Evolutionary conservation across 2,888 invertebrate species (phyloP), one percentile per base, ranked within the genome.

Genomic region (Nesidiocoris tenuis): DNA sequence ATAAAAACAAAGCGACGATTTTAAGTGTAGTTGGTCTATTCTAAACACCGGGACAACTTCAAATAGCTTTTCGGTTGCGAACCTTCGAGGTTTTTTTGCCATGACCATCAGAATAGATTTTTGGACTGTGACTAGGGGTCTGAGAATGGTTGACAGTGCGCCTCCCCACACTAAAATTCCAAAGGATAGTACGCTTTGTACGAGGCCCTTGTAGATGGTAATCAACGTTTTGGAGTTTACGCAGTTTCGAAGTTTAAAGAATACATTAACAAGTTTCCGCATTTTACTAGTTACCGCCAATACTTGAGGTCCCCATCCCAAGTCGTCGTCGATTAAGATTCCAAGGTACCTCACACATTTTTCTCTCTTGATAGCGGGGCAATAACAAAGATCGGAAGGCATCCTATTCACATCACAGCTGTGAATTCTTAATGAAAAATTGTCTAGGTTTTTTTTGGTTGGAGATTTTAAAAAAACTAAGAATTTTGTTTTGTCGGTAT

Each of bases 401-500:
- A n/a, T n/a, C n/a, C n/a, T n/a, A n/a, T n/a, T n/a, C n/a, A 23
- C 57, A 17, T 39, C 61, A 55, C 68, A 77, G 56, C 18, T 23
- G 25, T 66, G 59, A 56, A 59, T 55, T 18, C 57, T 55, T 18
- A 59, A 17, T n/a, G n/a, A n/a, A 23, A 3, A 5, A 18, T 57
- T 56, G 7, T 23, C 7, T 5, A 68, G 5, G 24, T 68, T 5
- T 5, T 19, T 12, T 16, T 22, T 56, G 21, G 17, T 68, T 5
- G 56, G 59, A 7, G 70, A 59, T 59, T 71, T 22, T 2, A 59
- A 71, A 12, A 39, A 24, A 24, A 75, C 64, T 5, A 75, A 55
- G 57, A 63, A 74, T 24, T 77, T 77, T 18, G 77, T 75, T 68
- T 75, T 75, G 12, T 18, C n/a, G 2, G 64, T 9, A 39, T 77